phyloP scores from a whole-genome alignment of 53 echinoderm and acorn worm genomes.

The Paracentrotus lividus region DNA sequence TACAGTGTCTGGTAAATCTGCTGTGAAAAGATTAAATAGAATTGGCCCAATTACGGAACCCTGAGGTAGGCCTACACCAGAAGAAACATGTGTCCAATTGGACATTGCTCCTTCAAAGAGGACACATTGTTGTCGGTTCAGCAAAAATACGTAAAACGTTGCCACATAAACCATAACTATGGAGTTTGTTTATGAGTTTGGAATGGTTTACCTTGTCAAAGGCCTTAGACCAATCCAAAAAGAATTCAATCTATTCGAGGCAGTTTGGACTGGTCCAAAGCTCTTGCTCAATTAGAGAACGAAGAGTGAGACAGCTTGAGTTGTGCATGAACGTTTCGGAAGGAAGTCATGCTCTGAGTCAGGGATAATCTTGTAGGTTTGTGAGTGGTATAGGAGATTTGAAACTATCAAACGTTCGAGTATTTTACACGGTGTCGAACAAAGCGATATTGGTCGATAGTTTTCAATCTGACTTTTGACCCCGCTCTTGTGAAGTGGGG shows the following conservation, averaged over 20 bases:
- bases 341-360: no score
- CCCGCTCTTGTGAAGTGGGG: constrained; percentile 13
- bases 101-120: neutral
- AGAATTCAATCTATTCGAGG: neutral
- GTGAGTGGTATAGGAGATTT: neutral
- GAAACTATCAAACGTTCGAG: neutral
- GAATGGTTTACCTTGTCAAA: neutral
- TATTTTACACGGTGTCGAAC: neutral
- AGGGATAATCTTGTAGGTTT: neutral
- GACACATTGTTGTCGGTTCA: constrained; percentile 8
- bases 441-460: constrained; percentile 3
- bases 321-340: constrained; percentile 1
- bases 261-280: neutral
- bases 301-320: neutral
- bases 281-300: neutral
- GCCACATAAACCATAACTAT: neutral
- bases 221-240: no score
- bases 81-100: neutral
- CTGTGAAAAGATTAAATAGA: neutral
- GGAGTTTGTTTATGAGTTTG: neutral
- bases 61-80: constrained; percentile 7
- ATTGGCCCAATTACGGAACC: neutral
- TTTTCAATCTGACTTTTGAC: neutral
- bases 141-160: neutral
- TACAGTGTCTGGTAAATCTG: neutral